Evolutionary conservation across 37 sponge, comb jelly and placozoan genomes (phyloP).

Genomic region (Oopsacas minuta): DNA sequence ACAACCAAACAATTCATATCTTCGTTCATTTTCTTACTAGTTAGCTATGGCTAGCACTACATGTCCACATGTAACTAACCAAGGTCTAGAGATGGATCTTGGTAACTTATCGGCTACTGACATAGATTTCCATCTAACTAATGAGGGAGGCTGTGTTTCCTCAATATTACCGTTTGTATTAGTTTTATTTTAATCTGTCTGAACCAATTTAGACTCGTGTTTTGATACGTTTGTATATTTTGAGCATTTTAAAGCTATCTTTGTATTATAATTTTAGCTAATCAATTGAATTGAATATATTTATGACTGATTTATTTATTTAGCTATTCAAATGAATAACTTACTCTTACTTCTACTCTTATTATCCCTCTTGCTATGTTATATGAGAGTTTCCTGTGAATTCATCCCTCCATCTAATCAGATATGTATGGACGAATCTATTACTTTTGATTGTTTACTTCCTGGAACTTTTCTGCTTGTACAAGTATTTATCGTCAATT

Average conservation of each 20-base stretch:
- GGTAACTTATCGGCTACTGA: neutral
- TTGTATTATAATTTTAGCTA: too few relatives aligned
- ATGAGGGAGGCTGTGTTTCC: neutral
- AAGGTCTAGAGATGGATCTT: neutral
- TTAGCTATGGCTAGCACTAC: neutral
- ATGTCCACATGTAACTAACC: neutral
- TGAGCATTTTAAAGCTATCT: too few relatives aligned
- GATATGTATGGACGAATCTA: neutral
- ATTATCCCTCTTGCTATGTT: neutral
- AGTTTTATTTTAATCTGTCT: neutral
- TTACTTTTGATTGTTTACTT: neutral
- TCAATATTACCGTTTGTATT: neutral
- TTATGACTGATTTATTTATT: too few relatives aligned
- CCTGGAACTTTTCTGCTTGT: neutral
- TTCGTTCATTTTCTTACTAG: too few relatives aligned
- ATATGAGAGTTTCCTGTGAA: neutral
- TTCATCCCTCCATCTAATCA: neutral
- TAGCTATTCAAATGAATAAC: too few relatives aligned
- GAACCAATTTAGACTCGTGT: neutral
- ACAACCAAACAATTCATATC: too few relatives aligned
- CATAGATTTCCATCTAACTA: constrained; percentile 2
- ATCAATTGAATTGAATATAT: too few relatives aligned
- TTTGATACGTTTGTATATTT: too few relatives aligned
- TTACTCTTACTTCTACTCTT: too few relatives aligned
- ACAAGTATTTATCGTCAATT: neutral